phyloP scores from a whole-genome alignment of 2,797 vertebrate genomes.

The Benthosema pterotum region DNA sequence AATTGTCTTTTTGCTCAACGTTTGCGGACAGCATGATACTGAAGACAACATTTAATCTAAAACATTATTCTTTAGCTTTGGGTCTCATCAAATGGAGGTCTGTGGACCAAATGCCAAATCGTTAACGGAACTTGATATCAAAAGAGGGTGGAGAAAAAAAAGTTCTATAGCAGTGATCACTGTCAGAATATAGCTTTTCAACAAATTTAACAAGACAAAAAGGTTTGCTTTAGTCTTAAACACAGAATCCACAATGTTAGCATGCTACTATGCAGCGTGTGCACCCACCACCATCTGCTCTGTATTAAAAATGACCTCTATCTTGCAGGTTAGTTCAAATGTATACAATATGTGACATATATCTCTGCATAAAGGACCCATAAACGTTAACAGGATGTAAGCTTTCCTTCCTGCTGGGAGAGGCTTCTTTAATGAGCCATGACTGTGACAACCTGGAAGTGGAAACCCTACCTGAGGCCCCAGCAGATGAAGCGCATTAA shows the following conservation, averaged over 20 bases:
- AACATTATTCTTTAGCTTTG: too few relatives aligned
- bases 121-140: too few relatives aligned
- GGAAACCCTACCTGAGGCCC: conserved; percentile 69
- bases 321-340: conserved; percentile 55
- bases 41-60: too few relatives aligned
- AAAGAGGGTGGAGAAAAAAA: too few relatives aligned
- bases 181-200: too few relatives aligned
- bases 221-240: neutral
- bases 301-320: conserved; percentile 57
- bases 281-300: conserved; percentile 47
- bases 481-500: conserved; percentile 55
- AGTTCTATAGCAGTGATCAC: too few relatives aligned
- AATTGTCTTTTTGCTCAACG: too few relatives aligned
- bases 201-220: too few relatives aligned
- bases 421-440: conserved; percentile 68
- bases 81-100: too few relatives aligned
- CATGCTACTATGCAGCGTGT: conserved; percentile 5
- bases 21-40: too few relatives aligned
- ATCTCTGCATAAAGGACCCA: conserved; percentile 38
- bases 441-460: conserved; percentile 71
- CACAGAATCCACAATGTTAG: conserved; percentile 16
- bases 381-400: conserved; percentile 65
- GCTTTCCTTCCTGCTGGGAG: conserved; percentile 65
- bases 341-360: conserved; percentile 68
- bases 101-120: too few relatives aligned